Percentiles rank a stretch among this genome's conserved stretches.
Evolutionary conservation across 2,797 vertebrate genomes (phyloP).

Genomic region (Labeo calbasu): DNA sequence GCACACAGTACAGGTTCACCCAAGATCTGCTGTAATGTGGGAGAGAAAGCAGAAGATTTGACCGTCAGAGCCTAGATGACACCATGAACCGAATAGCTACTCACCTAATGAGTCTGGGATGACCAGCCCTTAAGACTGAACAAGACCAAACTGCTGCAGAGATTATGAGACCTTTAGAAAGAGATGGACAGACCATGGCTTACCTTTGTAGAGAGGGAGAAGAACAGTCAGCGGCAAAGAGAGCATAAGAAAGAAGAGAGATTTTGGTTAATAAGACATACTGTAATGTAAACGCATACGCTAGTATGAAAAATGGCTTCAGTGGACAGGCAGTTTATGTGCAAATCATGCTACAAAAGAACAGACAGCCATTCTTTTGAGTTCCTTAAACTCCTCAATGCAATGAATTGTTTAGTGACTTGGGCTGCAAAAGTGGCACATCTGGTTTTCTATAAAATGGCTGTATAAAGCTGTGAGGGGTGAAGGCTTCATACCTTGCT

Average conservation of each 20-base stretch:
- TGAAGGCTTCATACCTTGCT: conserved; percentile 44
- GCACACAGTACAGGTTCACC: conserved; percentile 95
- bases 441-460: not conserved
- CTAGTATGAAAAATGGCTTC: not conserved
- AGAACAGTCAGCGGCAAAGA: conserved; percentile 69
- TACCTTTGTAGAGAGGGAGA: conserved; percentile 79
- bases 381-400: conserved; percentile 62
- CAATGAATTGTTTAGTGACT: conserved; percentile 68
- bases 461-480: conserved; percentile 28
- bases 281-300: not conserved
- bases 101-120: conserved; percentile 76
- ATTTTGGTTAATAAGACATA: conserved; percentile 73
- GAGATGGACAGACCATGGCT: conserved; percentile 67
- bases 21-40: conserved; percentile 87
- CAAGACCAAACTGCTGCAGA: conserved; percentile 57
- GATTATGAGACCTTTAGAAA: conserved; percentile 55
- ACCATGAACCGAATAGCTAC: conserved; percentile 66
- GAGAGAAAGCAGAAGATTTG: conserved; percentile 51
- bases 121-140: conserved; percentile 56
- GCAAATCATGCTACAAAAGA: conserved; percentile 67
- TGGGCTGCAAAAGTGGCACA: conserved; percentile 9
- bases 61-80: conserved; percentile 25
- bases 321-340: conserved; percentile 26
- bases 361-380: conserved; percentile 41
- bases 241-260: conserved; percentile 56